These are phyloP conservation scores for Cephus rjabovi DNA, from an alignment of 2,888 invertebrate species.

Conservation along the genomic window DNA sequence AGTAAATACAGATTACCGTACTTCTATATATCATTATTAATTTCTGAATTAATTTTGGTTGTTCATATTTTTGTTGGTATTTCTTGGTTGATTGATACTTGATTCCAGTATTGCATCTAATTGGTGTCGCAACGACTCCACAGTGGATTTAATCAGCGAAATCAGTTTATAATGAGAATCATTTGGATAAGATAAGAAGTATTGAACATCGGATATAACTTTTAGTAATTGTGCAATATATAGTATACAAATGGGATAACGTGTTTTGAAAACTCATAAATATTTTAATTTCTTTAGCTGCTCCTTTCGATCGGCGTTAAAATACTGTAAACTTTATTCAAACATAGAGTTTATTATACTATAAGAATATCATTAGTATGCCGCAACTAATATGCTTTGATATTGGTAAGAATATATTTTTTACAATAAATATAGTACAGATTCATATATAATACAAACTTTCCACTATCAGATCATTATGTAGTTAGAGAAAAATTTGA, in stretches of 20 bases:
- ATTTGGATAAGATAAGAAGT: slow-evolving; percentile 30
- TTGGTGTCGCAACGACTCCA: neutral
- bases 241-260: slow-evolving; percentile 4
- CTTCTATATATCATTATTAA: neutral
- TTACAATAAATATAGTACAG: neutral
- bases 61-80: neutral
- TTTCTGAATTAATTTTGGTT: neutral
- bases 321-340: neutral
- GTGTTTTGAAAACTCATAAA: neutral
- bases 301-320: neutral
- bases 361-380: neutral
- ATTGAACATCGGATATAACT: slow-evolving; percentile 14
- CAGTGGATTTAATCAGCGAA: slow-evolving; percentile 11
- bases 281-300: neutral
- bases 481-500: neutral
- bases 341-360: neutral
- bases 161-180: slow-evolving; percentile 40
- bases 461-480: neutral
- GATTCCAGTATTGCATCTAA: neutral
- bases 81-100: neutral
- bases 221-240: slow-evolving; percentile 19
- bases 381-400: neutral
- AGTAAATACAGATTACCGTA: neutral
- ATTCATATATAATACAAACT: neutral
- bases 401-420: neutral